Evolutionary conservation across 1,140 invertebrate genomes (phyloP).

Genomic region (Manduca sexta): DNA sequence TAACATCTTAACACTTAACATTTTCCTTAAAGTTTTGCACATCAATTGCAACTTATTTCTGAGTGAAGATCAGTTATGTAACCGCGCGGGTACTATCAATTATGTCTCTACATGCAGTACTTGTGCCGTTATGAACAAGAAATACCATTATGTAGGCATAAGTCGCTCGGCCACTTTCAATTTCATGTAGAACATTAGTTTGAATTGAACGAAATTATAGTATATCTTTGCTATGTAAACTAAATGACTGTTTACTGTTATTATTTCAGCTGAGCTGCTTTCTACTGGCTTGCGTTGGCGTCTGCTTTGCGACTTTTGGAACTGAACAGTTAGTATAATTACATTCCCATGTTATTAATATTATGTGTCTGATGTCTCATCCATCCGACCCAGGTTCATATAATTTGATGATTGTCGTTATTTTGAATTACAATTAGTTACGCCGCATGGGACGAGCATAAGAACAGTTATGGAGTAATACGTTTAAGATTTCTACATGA

Average conservation of each 20-base stretch:
- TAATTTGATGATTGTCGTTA: neutral
- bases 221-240: neutral
- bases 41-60: too few relatives aligned
- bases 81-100: neutral
- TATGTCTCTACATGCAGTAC: neutral
- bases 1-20: too few relatives aligned
- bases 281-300: conserved; percentile 56
- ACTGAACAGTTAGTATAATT: conserved; percentile 65
- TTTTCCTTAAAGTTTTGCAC: too few relatives aligned
- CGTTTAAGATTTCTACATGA: conserved; percentile 48
- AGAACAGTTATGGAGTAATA: conserved; percentile 36
- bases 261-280: conserved; percentile 63
- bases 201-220: neutral
- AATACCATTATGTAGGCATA: conserved; percentile 12
- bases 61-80: neutral
- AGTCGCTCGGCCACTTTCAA: conserved; percentile 8
- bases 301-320: conserved; percentile 66
- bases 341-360: conserved; percentile 19
- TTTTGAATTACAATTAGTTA: conserved; percentile 12
- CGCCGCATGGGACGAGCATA: conserved; percentile 23
- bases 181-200: neutral
- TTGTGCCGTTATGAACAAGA: conserved; percentile 23
- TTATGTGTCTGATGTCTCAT: conserved; percentile 2
- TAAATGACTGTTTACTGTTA: conserved; percentile 27
- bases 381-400: neutral